Base-by-base conservation (phyloP, 2,113 vertebrate species). In the Epinephelus lanceolatus region DNA sequence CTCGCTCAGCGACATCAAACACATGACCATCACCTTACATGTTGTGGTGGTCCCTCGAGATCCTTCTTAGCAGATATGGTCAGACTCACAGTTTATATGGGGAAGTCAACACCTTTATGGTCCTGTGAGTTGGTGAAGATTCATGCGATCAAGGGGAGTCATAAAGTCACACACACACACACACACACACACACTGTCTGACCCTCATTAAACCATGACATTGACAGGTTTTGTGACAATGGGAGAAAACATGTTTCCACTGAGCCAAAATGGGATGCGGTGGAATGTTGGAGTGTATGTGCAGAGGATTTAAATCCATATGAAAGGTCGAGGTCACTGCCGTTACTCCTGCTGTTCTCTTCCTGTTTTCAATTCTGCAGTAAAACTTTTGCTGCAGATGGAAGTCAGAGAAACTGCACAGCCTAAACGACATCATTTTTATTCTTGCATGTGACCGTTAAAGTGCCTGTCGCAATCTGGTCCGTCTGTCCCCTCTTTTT, bases 101-200 rank as follows among this genome's bases (percentile, higher is more conserved):
- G 72, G 57, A 76, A 80, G 76, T 78, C 62, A 71, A 40, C 66
- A 83, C 56, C 23, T 81, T 85, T 81, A 87, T 66, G 47, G 62
- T 47, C 51, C 62, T 27, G 68, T 47, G 57, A 66, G 70, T 65
- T 15, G 61, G 66, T 70, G 47, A 72, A 49, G 47, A 75, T 71
- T 88, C 71, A 86, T 86, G 33, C 6, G 45, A 85, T 85, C 66
- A 83, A 80, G 78, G 40, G 33, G 74, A 74, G 85, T 78, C 23
- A 37, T 45, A 71, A 72, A 77, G 75, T 74, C 25, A 80, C 25
- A 71, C 71, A 53, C 42, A 71, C 30, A 71, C 60, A 81, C 27
- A 21, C 60, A 73, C 55, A 3, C 49, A 71, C 12, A 40, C 42
- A 8, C 33, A 33, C 51, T 30, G 1, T 3, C 23, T 21, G 10